Evolutionary conservation across 2,888 invertebrate genomes (phyloP).

Genomic region (Argyra leucocephala): DNA sequence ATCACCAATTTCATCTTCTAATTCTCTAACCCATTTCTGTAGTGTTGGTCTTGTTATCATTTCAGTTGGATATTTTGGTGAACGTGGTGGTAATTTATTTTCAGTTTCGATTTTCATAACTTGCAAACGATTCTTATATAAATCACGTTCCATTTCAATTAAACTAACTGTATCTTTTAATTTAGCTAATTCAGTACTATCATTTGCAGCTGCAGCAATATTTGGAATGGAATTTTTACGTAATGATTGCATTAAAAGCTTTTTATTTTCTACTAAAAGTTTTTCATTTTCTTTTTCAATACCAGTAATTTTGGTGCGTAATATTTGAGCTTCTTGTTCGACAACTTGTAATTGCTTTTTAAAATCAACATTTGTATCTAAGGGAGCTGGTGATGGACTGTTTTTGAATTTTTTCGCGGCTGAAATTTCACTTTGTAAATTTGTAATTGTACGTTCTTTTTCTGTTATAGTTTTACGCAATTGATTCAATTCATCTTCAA

Average conservation of each 20-base stretch:
- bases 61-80: conserved; percentile 65
- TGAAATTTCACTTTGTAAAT: conserved; percentile 59
- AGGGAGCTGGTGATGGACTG: conserved; percentile 50
- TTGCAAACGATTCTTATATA: conserved; percentile 55
- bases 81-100: conserved; percentile 57
- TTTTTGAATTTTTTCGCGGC: conserved; percentile 46
- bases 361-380: conserved; percentile 49
- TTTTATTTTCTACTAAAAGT: conserved; percentile 62
- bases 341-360: conserved; percentile 66
- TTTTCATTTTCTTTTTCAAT: conserved; percentile 70
- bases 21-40: conserved; percentile 72
- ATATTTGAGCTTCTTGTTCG: conserved; percentile 63
- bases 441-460: conserved; percentile 72
- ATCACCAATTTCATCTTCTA: conserved; percentile 73
- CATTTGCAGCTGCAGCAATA: conserved; percentile 30
- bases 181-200: conserved; percentile 45
- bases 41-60: conserved; percentile 45
- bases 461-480: conserved; percentile 67
- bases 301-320: conserved; percentile 57
- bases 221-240: conserved; percentile 37
- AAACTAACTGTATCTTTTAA: conserved; percentile 48
- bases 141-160: conserved; percentile 56
- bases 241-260: conserved; percentile 50
- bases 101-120: conserved; percentile 56
- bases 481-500: conserved; percentile 65